A percentile compares a stretch with the other conserved stretches of the same genome.
These are phyloP conservation scores for Lanistes nyassanus DNA, from an alignment of 1,140 invertebrate species.

Conservation along the genomic window DNA sequence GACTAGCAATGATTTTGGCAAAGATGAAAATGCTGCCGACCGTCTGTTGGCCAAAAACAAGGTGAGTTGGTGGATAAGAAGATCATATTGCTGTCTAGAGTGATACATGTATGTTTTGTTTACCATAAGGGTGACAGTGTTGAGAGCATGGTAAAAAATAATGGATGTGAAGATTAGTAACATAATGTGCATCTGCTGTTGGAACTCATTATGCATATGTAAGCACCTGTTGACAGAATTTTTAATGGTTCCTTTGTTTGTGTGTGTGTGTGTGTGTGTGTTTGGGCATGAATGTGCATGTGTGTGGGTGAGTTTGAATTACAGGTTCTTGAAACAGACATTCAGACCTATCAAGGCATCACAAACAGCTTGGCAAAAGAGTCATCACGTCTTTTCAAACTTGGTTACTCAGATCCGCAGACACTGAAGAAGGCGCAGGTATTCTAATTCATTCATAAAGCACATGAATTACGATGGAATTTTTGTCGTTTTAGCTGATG, in stretches of 20 bases:
- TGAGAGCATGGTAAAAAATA: no score
- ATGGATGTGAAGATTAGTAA: no score
- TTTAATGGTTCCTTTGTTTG: no score
- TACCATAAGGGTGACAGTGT: no score
- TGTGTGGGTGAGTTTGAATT: slow-evolving; percentile 12
- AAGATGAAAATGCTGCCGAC: slow-evolving; percentile 98
- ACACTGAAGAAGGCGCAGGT: slow-evolving; percentile 81
- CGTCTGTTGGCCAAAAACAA: slow-evolving; percentile 98
- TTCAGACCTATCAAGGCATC: slow-evolving; percentile 93
- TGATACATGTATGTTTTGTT: background rate
- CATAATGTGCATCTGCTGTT: no score
- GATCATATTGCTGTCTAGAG: background rate
- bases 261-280: no score
- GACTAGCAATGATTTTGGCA: slow-evolving; percentile 91
- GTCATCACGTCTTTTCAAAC: slow-evolving; percentile 80
- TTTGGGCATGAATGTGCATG: no score
- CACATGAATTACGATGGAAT: slow-evolving; percentile 54
- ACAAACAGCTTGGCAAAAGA: slow-evolving; percentile 91
- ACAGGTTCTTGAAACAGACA: slow-evolving; percentile 87
- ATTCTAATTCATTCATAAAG: no score
- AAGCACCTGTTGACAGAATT: no score
- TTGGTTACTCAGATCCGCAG: slow-evolving; percentile 79
- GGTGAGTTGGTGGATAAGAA: slow-evolving; percentile 61
- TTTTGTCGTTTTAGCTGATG: background rate
- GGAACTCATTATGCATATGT: no score